Evolutionary conservation across 2,113 vertebrate genomes (phyloP).

Genomic region (Gopherus flavomarginatus): DNA sequence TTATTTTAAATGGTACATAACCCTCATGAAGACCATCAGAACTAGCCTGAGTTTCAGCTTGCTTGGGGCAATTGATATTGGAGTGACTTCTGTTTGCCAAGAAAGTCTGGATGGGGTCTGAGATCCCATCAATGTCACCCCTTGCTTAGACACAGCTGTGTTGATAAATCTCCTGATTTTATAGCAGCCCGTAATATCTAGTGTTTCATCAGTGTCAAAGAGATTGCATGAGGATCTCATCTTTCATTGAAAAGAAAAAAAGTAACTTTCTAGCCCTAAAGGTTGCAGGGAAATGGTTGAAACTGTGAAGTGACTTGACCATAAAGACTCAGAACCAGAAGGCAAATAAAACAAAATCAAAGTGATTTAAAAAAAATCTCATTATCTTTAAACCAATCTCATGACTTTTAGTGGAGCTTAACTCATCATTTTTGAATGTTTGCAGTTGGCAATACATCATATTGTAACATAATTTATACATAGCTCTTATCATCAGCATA

Average conservation of each 20-base stretch:
- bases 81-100: not conserved
- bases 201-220: not conserved
- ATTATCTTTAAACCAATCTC: not conserved
- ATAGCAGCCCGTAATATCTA: not conserved
- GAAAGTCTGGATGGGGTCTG: not conserved
- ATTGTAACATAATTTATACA: not conserved
- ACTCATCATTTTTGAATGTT: rapidly evolving
- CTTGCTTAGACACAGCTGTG: not conserved
- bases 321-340: not conserved
- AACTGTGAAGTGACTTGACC: rapidly evolving
- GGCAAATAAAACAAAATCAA: not conserved
- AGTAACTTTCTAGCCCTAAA: rapidly evolving
- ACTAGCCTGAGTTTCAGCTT: not conserved
- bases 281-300: not conserved
- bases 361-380: rapidly evolving
- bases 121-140: not conserved
- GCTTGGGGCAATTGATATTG: not conserved
- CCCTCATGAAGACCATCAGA: not conserved
- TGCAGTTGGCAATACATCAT: rapidly evolving
- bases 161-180: not conserved
- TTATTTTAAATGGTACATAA: not conserved
- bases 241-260: not conserved
- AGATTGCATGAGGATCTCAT: not conserved
- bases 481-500: not conserved
- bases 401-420: not conserved